Base-by-base conservation (phyloP, 1,140 invertebrate genomes). In the Ceratosolen solmsi region DNA sequence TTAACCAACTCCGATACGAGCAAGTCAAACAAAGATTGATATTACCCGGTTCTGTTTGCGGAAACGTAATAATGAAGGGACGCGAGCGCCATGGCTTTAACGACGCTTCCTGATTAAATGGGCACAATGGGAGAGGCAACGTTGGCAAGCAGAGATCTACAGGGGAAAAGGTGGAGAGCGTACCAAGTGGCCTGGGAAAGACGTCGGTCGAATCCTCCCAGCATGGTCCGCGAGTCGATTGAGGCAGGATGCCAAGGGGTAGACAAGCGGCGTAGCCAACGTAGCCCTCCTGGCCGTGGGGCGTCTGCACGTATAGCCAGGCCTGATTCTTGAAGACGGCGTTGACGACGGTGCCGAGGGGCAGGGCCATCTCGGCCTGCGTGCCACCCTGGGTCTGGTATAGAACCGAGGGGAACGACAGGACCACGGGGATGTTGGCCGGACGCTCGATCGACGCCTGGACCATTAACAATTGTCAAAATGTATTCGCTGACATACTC, bases 241-340 rank as follows among this genome's bases (percentile, higher is more conserved):
- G 89, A 2, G 94, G 94, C 77, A 95, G 86, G 83, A 95, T 95
- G 68, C 95, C 95, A 49, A 96, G 85, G 0, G 96, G 95, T 70
- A 96, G 86, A 86, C 96, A 96, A 3, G 95, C 94, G 11, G 93
- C 92, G 83, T 96, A 96, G 54, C 94, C 93, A 27, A 96, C 94
- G 82, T 96, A 96, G 0, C 95, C 95, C 87, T 96, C 95, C 79
- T 96, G 94, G 0, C 93, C 94, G 83, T 96, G 95, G 2, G 95
- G 95, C 0, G 96, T 96, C 87, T 96, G 95, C 1, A 95, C 95
- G 85, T 96, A 96, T 2, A 97, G 88, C 96, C 96, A 97, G 83
- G 94, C 93, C 84, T 95, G 94, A 84, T 95, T 96, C 89, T 96
- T 96, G 88, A 96, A 97, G 9, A 96, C 94, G 0, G 95, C 96